Base-by-base conservation (phyloP, 1,140 invertebrate genomes). In the Agrilus planipennis region DNA sequence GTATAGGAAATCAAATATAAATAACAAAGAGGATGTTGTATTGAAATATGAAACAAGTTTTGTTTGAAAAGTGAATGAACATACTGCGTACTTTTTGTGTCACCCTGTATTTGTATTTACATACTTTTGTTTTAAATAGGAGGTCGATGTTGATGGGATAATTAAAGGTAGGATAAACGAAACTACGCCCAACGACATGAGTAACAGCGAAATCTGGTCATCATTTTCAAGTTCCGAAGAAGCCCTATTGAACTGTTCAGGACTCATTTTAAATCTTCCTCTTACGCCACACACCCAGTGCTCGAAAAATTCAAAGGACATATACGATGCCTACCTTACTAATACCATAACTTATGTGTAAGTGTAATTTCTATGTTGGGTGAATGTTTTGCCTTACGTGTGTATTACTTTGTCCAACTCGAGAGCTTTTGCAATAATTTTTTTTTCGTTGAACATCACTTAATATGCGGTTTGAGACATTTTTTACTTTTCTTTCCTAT, bases 201-300 rank as follows among this genome's bases (percentile, higher is more conserved):
- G 75, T 39, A 76, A 79, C 46, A 82, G 79, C 0, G 81, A 86
- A 55, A 81, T 81, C 54, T 82, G 79, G 76, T 84, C 81, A 0
- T 84, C 80, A 1, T 85, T 83, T 61, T 82, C 78, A 11, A 77
- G 74, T 47, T 81, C 78, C 25, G 82, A 84, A 52, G 82, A 84
- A 53, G 74, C 77, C 2, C 60, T 86, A 2, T 57, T 82, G 3
- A 75, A 79, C 44, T 86, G 82, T 49, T 73, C 75, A 21, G 82
- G 82, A 2, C 60, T 86, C 15, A 76, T 86, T 41, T 58, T 82
- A 4, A 80, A 79, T 53, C 61, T 84, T 44, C 79, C 79, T 0
- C 58, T 84, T 0, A 75, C 70, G 2, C 77, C 79, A 0, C 72
- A 77, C 54, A 55, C 60, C 1, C 53, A 61, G 5, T 84, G 81